Percentiles rank a stretch among this genome's conserved stretches.
Evolutionary conservation across 2,113 vertebrate genomes (phyloP).

Genomic region (Pterocles gutturalis): DNA sequence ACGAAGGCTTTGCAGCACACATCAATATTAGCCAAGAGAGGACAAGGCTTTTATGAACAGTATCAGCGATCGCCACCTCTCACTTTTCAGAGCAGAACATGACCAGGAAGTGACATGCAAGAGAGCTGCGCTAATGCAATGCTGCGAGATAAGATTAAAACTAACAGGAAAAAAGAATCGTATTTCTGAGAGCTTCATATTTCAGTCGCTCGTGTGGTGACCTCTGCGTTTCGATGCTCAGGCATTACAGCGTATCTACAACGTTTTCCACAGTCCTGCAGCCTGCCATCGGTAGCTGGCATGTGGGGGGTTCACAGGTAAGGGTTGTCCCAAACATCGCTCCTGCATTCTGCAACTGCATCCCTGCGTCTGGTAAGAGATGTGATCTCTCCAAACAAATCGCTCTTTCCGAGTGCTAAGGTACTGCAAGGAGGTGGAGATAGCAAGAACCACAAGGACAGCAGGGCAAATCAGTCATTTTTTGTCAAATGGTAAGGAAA

Average conservation of each 20-base stretch:
- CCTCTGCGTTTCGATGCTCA: not conserved
- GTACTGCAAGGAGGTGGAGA: not conserved
- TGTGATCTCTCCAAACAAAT: not conserved
- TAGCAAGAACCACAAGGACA: not conserved
- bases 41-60: not conserved
- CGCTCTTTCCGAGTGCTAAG: not conserved
- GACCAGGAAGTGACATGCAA: not conserved
- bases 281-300: not conserved
- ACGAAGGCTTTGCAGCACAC: not conserved
- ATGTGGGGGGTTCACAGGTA: accelerated
- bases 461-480: not conserved
- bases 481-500: not conserved
- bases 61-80: not conserved
- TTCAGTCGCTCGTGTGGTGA: not conserved
- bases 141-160: not conserved
- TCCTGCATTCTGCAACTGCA: not conserved
- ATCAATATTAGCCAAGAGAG: not conserved
- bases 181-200: not conserved
- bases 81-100: not conserved
- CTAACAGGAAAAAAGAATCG: not conserved
- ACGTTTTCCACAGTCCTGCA: not conserved
- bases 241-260: not conserved
- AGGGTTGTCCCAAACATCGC: not conserved
- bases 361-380: not conserved
- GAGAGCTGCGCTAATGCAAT: not conserved